Conservation (phyloP, 2,888 invertebrate genomes). For the Coremacera marginata region DNA sequence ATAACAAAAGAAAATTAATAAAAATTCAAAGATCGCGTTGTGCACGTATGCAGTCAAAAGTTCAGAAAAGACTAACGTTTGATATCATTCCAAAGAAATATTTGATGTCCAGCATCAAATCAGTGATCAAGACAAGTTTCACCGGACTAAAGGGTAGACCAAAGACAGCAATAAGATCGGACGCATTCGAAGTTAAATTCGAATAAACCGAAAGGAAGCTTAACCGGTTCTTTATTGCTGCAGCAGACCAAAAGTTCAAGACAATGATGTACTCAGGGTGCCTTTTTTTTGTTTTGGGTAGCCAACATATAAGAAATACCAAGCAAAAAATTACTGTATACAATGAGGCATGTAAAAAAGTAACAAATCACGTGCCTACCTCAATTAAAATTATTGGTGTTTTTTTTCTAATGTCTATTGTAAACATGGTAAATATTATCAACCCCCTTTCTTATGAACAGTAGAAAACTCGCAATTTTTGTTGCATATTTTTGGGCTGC, state of each 20-base stretch:
- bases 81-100: not conserved
- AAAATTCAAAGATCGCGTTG: conserved; percentile 1
- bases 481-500: conserved; percentile 47
- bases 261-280: not conserved
- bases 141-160: not conserved
- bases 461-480: not conserved
- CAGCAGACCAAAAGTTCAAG: not conserved
- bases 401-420: not conserved
- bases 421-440: not conserved
- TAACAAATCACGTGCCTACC: conserved; percentile 54
- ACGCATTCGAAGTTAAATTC: not conserved
- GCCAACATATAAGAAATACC: not conserved
- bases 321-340: not conserved
- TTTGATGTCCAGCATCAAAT: conserved; percentile 11
- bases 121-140: not conserved
- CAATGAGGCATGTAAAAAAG: not conserved
- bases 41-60: conserved; percentile 21
- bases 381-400: conserved; percentile 46
- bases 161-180: not conserved
- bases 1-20: not conserved
- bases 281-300: too few species aligned
- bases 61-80: conserved; percentile 26
- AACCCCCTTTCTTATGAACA: not conserved
- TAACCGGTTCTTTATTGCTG: not conserved
- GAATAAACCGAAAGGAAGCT: not conserved